phyloP scores from a whole-genome alignment of 2,797 vertebrate species.

The Ctenosaura bakeri region DNA sequence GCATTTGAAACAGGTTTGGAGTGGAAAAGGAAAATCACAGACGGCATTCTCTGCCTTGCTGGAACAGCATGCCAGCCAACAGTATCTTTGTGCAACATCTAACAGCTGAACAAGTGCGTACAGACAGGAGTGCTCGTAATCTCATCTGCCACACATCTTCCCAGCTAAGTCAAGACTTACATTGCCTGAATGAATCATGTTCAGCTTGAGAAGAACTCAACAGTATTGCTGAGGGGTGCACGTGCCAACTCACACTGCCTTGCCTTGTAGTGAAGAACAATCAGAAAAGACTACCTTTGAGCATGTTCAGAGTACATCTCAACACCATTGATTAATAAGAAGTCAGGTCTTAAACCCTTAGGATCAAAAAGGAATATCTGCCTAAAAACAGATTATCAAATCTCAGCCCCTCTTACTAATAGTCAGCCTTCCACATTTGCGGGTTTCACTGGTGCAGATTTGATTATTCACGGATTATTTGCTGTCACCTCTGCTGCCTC shows the following conservation, averaged over 20 bases:
- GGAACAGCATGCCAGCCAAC: constrained; percentile 29
- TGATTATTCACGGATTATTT: no score
- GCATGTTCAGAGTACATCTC: no score
- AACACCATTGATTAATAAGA: no score
- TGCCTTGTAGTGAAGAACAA: neutral
- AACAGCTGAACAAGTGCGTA: neutral
- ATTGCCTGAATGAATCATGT: constrained; percentile 69
- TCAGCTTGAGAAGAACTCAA: constrained; percentile 42
- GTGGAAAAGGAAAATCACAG: constrained; percentile 41
- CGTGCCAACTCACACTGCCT: constrained; percentile 20
- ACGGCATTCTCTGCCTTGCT: constrained; percentile 25
- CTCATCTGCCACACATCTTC: constrained; percentile 36
- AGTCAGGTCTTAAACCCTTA: no score
- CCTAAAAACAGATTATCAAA: no score
- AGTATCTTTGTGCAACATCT: constrained; percentile 9
- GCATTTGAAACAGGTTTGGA: constrained; percentile 6
- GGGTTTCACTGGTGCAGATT: no score
- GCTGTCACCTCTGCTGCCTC: no score
- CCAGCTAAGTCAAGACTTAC: constrained; percentile 58
- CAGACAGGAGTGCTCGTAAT: constrained; percentile 29
- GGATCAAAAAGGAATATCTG: no score
- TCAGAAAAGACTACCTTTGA: no score
- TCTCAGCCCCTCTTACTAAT: no score
- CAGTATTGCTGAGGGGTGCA: neutral
- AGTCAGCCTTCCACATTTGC: no score